Evolutionary conservation across 2,888 invertebrate genomes (phyloP), one percentile per base, ranked within the genome.

Genomic region (Thumatha senex): DNA sequence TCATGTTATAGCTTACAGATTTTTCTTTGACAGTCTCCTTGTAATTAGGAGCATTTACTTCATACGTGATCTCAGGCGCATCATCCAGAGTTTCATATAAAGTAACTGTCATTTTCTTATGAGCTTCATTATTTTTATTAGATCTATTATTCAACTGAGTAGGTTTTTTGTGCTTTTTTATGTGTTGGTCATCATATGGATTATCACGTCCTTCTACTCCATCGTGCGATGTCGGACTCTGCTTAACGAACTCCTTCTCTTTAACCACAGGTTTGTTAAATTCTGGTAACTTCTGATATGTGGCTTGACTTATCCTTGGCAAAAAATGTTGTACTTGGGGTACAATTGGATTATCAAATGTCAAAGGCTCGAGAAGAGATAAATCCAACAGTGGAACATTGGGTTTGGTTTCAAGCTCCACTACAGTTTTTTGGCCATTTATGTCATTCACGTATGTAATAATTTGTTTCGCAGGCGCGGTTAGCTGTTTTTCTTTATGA

Each of bases 321-420:
- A 92, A 75, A 61, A 79, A 91, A 61, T 91, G 90, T 71, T 92
- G 92, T 35, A 89, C 80, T 82, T 91, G 92, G 9, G 91, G 87
- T 12, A 91, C 92, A 29, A 92, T 64, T 4, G 92, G 89, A 61
- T 90, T 91, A 2, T 74, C 82, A 60, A 92, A 92, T 7, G 82
- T 85, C 53, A 92, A 68, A 4, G 92, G 92, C 58, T 91, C 86
- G 34, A 89, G 72, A 41, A 90, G 82, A 54, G 78, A 86, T 29
- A 92, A 72, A 49, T 91, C 87, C 42, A 92, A 56, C 1, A 89
- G 67, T 36, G 86, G 89, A 5, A 90, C 42, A 5, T 80, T 72
- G 2, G 87, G 88, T 50, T 86, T 80, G 1, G 85, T 86, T 44
- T 83, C 74, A 42, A 89, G 63, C 52, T 84, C 80, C 14, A 87